Evolutionary conservation across 1,140 invertebrate genomes (phyloP).

Genomic region (Apis florea): DNA sequence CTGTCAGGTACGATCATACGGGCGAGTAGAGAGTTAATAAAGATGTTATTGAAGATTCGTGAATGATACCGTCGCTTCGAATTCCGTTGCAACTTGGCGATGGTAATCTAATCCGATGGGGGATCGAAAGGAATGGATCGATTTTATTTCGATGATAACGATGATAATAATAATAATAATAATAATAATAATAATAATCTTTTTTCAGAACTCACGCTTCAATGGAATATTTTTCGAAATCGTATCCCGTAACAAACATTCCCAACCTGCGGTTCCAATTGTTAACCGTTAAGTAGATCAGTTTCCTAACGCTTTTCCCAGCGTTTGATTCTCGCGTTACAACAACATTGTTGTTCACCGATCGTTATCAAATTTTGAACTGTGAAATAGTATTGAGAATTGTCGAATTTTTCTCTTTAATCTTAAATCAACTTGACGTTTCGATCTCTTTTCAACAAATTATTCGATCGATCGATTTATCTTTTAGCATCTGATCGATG

Average conservation of each 20-base stretch:
- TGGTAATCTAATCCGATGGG: not conserved
- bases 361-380: not conserved
- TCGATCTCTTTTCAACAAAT: no score
- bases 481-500: no score
- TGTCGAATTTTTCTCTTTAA: no score
- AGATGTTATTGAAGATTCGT: not conserved
- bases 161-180: no score
- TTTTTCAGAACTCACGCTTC: no score
- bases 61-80: not conserved
- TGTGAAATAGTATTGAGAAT: no score
- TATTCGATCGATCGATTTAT: no score
- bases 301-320: conserved; percentile 8
- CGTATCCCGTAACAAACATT: not conserved
- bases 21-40: not conserved
- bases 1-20: not conserved
- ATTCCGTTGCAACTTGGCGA: not conserved
- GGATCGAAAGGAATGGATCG: not conserved
- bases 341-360: not conserved
- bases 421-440: not conserved
- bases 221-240: not conserved
- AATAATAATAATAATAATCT: not conserved
- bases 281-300: conserved; percentile 14
- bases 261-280: not conserved
- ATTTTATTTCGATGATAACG: not conserved
- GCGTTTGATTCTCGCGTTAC: not conserved